These are phyloP conservation scores for Leptopilina drosophilae DNA, from an alignment of 2,888 invertebrate genomes.

Conservation along the genomic window DNA sequence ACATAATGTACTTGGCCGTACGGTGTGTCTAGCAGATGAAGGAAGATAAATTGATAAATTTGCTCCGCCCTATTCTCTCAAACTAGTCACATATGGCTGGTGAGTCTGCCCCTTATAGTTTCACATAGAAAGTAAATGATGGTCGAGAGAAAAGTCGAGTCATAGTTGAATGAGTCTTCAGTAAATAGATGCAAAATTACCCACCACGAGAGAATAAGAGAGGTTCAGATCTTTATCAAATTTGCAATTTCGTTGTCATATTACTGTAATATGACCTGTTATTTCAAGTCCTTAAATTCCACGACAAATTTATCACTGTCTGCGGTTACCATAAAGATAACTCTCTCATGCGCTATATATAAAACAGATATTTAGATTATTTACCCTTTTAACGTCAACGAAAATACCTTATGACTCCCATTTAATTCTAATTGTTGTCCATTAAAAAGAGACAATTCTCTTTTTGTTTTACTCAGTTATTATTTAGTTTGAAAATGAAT, in stretches of 20 bases:
- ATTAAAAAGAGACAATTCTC: too few species aligned
- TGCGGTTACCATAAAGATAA: slow-evolving; percentile 36
- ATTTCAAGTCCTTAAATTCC: slow-evolving; percentile 28
- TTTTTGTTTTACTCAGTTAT: too few species aligned
- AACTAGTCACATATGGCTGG: slow-evolving; percentile 47
- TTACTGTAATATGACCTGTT: slow-evolving; percentile 35
- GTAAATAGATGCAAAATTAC: slow-evolving; percentile 39
- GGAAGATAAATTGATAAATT: slow-evolving; percentile 66
- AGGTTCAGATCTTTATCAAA: slow-evolving; percentile 34
- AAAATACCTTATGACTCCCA: background rate
- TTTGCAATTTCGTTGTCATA: slow-evolving; percentile 38
- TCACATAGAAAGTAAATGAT: slow-evolving; percentile 63
- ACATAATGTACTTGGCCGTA: slow-evolving; percentile 40
- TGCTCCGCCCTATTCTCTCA: slow-evolving; percentile 62
- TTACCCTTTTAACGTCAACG: slow-evolving; percentile 7
- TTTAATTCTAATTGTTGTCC: background rate
- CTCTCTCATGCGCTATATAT: background rate
- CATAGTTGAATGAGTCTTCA: slow-evolving; percentile 19
- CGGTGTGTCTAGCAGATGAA: slow-evolving; percentile 48
- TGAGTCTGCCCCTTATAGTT: slow-evolving; percentile 60
- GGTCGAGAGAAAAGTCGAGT: slow-evolving; percentile 51
- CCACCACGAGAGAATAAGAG: background rate
- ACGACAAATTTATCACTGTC: slow-evolving; percentile 34
- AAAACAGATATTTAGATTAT: slow-evolving; percentile 16
- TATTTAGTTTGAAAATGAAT: too few species aligned